Evolutionary conservation across 2,797 vertebrate species (phyloP).

Genomic region (Molossus alvarezi): DNA sequence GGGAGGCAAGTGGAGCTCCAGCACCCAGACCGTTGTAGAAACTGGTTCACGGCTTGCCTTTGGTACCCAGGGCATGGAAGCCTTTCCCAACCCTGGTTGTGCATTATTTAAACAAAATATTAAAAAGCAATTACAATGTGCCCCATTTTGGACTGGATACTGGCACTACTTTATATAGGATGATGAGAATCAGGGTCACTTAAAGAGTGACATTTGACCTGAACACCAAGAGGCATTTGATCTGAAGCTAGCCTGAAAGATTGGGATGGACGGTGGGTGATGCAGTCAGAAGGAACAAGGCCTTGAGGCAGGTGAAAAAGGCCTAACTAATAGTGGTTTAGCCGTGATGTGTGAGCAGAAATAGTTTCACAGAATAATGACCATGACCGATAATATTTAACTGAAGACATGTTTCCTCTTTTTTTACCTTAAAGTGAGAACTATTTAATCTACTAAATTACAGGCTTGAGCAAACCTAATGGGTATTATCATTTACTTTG

Average conservation of each 20-base stretch:
- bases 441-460: background rate
- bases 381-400: background rate
- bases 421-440: slow-evolving; percentile 19
- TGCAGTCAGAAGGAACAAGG: background rate
- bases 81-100: background rate
- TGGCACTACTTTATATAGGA: background rate
- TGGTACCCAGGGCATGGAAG: background rate
- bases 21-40: background rate
- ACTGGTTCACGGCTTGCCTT: background rate
- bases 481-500: background rate
- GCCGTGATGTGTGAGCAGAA: background rate
- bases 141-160: background rate
- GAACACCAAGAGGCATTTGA: background rate
- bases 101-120: background rate
- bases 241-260: background rate
- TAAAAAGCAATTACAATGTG: background rate
- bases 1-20: background rate
- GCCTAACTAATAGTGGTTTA: background rate
- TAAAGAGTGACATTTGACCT: background rate
- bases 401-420: background rate
- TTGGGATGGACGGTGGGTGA: background rate
- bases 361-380: background rate
- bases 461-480: background rate
- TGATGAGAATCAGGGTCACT: background rate
- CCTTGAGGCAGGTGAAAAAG: accelerated